These are phyloP conservation scores for Camelus bactrianus DNA, from an alignment of 2,113 vertebrate species.

Conservation along the genomic window DNA sequence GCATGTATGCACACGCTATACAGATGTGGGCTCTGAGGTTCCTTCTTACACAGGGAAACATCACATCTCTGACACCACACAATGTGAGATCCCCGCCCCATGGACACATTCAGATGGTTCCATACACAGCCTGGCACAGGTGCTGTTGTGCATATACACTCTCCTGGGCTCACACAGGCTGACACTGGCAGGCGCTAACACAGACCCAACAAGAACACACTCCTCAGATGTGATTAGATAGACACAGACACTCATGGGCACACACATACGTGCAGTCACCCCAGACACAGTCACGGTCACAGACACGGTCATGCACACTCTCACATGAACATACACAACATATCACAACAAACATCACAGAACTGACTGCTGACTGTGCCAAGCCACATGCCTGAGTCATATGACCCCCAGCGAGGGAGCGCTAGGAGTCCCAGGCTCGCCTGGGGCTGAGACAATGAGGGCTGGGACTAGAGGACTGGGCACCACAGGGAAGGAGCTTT, in stretches of 20 bases:
- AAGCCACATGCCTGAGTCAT: slow-evolving; percentile 33
- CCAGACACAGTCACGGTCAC: background rate
- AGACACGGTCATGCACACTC: background rate
- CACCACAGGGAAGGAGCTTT: background rate
- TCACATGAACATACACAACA: background rate
- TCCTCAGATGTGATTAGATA: background rate
- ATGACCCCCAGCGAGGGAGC: background rate
- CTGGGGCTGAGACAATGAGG: background rate
- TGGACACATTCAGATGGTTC: background rate
- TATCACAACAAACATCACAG: background rate
- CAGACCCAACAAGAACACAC: background rate
- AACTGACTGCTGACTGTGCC: background rate
- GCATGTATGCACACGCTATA: fast-evolving
- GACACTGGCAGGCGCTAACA: background rate
- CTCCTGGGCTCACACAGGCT: background rate
- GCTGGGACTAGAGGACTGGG: background rate
- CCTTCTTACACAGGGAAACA: background rate
- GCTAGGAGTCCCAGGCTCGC: slow-evolving; percentile 30
- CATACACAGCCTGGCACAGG: background rate
- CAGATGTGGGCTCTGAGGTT: background rate
- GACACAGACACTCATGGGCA: background rate
- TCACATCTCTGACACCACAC: background rate
- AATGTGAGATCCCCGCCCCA: background rate
- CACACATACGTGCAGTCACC: background rate
- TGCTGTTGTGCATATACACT: background rate